These are phyloP conservation scores for Mus spretus DNA, from an alignment of 2,797 vertebrate species.

Conservation along the genomic window DNA sequence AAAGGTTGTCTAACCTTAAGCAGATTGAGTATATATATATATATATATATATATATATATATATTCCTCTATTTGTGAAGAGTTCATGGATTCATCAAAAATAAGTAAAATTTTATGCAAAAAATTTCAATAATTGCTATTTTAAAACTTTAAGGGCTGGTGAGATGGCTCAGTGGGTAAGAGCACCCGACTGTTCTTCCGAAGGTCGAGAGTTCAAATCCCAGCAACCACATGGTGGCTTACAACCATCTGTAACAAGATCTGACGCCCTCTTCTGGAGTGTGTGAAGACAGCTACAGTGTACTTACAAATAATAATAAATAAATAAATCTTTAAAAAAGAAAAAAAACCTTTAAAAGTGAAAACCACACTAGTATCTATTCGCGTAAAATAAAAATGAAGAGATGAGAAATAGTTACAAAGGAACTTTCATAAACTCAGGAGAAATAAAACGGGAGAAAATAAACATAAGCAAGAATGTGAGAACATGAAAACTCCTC, in stretches of 20 bases:
- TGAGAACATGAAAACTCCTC: background rate
- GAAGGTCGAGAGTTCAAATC: no score
- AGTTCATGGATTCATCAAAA: background rate
- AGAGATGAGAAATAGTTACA: conserved; percentile 11
- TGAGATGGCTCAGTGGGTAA: no score
- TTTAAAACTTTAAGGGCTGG: conserved; percentile 40
- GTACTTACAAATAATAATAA: no score
- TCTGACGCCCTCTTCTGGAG: no score
- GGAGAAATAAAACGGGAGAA: background rate
- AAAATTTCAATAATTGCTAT: background rate
- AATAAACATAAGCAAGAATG: background rate
- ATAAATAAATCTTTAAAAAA: no score
- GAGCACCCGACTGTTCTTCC: no score
- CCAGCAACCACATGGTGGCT: no score
- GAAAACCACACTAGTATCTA: background rate
- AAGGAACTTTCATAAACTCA: background rate
- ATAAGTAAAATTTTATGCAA: background rate
- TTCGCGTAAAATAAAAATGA: background rate
- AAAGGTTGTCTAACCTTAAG: background rate
- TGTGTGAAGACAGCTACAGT: no score
- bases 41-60: no score
- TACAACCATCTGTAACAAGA: no score
- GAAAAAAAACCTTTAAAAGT: conserved; percentile 42
- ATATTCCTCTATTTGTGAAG: background rate
- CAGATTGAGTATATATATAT: no score